phyloP scores from a whole-genome alignment of 1,140 invertebrate genomes.

The Listronotus bonariensis region DNA sequence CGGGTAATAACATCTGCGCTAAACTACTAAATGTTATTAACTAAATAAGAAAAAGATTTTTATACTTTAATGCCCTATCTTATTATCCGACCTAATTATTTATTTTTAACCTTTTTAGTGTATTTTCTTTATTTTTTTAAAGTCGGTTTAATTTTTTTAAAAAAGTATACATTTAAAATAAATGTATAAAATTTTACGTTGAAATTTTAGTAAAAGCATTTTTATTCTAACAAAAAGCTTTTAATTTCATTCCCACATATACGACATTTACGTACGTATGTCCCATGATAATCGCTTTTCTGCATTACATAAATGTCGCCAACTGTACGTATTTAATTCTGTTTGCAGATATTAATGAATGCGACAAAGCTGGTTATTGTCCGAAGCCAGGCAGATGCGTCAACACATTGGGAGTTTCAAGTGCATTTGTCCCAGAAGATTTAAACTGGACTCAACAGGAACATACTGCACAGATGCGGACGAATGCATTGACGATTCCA shows the following conservation, averaged over 20 bases:
- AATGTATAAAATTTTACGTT: too few relatives aligned
- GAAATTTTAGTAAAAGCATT: too few relatives aligned
- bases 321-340: neutral
- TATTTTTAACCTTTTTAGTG: too few relatives aligned
- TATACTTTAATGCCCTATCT: too few relatives aligned
- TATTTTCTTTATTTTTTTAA: too few relatives aligned
- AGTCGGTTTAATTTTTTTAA: too few relatives aligned
- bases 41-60: too few relatives aligned
- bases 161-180: too few relatives aligned
- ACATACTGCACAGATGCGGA: conserved; percentile 74
- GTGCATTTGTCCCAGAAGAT: conserved; percentile 74
- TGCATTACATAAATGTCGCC: conserved; percentile 1
- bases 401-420: conserved; percentile 75
- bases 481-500: conserved; percentile 72
- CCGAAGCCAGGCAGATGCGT: conserved; percentile 70
- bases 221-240: neutral
- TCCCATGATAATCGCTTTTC: conserved; percentile 2
- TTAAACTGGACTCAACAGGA: conserved; percentile 68
- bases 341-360: conserved; percentile 77
- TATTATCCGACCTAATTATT: too few relatives aligned
- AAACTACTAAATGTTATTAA: too few relatives aligned
- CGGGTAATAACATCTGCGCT: too few relatives aligned
- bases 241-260: conserved; percentile 19
- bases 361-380: conserved; percentile 70
- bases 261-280: conserved; percentile 12